Evolutionary conservation across 2,888 invertebrate species (phyloP), one percentile per base, ranked within the genome.

Genomic region (Nomada fabriciana): DNA sequence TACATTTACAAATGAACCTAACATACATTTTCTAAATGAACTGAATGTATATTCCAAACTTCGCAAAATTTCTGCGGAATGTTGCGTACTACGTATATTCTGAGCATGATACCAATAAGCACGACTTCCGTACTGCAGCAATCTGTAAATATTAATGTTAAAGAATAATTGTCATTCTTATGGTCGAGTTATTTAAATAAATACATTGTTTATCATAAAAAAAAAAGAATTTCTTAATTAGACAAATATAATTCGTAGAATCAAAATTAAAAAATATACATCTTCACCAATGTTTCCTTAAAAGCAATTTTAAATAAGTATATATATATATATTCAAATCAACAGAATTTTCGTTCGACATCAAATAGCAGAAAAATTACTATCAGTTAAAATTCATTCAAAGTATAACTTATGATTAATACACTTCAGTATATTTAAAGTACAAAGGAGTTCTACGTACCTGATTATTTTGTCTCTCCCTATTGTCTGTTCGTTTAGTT

Each of bases 21-120:
- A 50, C 20, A 74, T 95, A 98, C 98, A 95, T 96, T 98, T 98
- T 91, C 98, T 95, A 90, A 98, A 98, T 76, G 98, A 96, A 91
- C 98, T 97, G 76, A 98, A 95, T 78, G 97, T 96, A 88, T 96
- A 96, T 94, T 98, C 98, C 67, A 98, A 94, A 82, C 96, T 96
- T 94, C 98, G 97, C 52, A 98, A 95, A 89, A 96, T 96, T 88
- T 97, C 96, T 15, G 97, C 95, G 36, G 96, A 95, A 76, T 96
- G 89, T 64, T 86, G 85, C 4, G 89, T 87, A 9, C 96, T 95
- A 88, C 96, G 95, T 52, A 88, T 95, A 89, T 96, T 95, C 92
- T 97, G 95, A 71, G 98, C 93, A 80, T 96, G 96, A 93, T 97
- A 97, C 97, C 98, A 98, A 82, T 97, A 93, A 50, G 97, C 95